These are phyloP conservation scores for Anolis carolinensis DNA, from an alignment of 2,113 vertebrate species.

Conservation along the genomic window DNA sequence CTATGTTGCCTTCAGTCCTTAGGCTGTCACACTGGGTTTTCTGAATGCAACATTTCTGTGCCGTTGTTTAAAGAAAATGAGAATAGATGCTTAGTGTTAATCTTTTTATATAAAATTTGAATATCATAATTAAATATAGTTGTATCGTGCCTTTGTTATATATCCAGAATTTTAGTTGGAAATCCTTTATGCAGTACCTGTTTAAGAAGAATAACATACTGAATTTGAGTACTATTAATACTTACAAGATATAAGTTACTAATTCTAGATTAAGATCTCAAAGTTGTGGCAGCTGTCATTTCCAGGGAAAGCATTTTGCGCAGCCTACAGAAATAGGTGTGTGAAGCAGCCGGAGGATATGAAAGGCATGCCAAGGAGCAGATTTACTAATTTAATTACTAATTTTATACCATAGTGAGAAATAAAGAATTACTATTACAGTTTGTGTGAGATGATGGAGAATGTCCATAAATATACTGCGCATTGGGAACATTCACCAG, in stretches of 20 bases:
- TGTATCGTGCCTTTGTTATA: conserved; percentile 41
- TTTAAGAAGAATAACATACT: conserved; percentile 14
- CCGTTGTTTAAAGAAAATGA: conserved; percentile 28
- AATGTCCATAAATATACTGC: not conserved
- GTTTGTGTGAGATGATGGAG: not conserved
- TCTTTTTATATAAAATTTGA: conserved; percentile 16
- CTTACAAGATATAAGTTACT: not conserved
- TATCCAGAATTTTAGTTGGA: conserved; percentile 45
- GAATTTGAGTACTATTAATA: not conserved
- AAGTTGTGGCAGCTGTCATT: not conserved
- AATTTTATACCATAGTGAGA: too few relatives aligned
- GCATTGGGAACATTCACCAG: not conserved
- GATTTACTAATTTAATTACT: not conserved
- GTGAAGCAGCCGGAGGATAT: not conserved
- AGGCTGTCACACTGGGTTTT: not conserved
- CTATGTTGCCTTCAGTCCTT: conserved; percentile 10
- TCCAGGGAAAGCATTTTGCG: not conserved
- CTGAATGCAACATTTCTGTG: not conserved
- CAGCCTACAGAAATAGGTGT: not conserved
- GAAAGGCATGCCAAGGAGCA: not conserved
- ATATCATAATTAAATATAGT: conserved; percentile 28
- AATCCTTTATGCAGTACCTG: not conserved
- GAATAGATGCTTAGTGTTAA: conserved; percentile 32
- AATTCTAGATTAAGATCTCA: not conserved
- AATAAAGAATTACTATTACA: not conserved